Evolutionary conservation across 2,888 invertebrate genomes (phyloP), one percentile per base, ranked within the genome.

Genomic region (Acleris sparsana): DNA sequence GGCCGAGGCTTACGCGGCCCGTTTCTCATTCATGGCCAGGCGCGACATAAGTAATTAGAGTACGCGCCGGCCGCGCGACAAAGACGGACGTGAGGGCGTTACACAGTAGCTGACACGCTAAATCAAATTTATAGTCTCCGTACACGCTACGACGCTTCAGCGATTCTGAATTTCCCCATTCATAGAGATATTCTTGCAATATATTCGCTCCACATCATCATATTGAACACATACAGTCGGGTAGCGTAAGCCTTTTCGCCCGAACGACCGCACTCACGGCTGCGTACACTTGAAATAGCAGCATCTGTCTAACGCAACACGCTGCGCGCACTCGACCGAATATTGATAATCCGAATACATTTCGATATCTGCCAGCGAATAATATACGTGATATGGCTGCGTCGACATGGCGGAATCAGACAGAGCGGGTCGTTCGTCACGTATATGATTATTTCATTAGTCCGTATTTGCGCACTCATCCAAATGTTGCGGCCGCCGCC

Each of bases 391-490:
- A 75, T 83, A 71, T 70, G 64, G 70, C 64, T 74, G 72, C 78
- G 85, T 86, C 87, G 85, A 85, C 86, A 86, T 75, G 79, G 39
- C 76, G 79, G 84, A 86, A 85, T 87, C 86, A 84, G 83, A 81
- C 83, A 82, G 82, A 82, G 82, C 77, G 80, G 79, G 82, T 81
- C 81, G 87, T 80, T 85, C 87, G 85, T 87, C 90, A 89, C 89
- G 89, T 90, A 89, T 92, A 91, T 92, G 92, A 92, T 92, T 92
- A 92, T 92, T 92, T 92, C 92, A 92, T 92, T 92, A 92, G 89
- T 85, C 84, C 84, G 87, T 88, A 88, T 90, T 92, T 89, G 92
- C 87, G 84, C 87, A 86, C 84, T 87, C 88, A 85, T 90, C 89
- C 89, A 86, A 89, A 90, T 86, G 86, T 86, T 83, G 87, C 84